phyloP scores from a whole-genome alignment of 2,888 invertebrate genomes.

The Sialis fuliginosa region DNA sequence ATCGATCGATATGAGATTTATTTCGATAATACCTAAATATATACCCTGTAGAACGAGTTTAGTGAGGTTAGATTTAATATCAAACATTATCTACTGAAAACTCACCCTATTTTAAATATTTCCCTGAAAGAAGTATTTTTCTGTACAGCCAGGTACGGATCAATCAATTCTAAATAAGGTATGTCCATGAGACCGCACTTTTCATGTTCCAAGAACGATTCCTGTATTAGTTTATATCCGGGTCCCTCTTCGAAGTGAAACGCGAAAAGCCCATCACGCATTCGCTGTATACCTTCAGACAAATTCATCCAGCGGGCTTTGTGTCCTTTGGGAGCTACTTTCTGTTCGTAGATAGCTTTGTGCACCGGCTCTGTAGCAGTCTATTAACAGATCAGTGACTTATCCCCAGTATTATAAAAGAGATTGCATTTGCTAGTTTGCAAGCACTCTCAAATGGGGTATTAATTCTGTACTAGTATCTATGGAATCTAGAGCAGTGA shows the following conservation, averaged over 20 bases:
- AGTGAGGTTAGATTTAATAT: too few species aligned
- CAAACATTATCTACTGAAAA: not conserved
- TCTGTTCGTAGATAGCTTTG: conserved; percentile 41
- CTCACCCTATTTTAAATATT: conserved; percentile 42
- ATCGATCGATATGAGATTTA: too few species aligned
- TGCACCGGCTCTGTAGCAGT: conserved; percentile 43
- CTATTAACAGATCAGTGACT: conserved; percentile 26
- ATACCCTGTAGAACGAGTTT: too few species aligned
- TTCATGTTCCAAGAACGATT: conserved; percentile 49
- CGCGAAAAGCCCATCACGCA: conserved; percentile 46
- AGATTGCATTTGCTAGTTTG: too few species aligned
- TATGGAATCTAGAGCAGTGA: too few species aligned
- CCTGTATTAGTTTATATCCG: conserved; percentile 49
- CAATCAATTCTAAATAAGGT: conserved; percentile 36
- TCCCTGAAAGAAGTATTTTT: conserved; percentile 43
- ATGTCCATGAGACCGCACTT: conserved; percentile 57
- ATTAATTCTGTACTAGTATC: too few species aligned
- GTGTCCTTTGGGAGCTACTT: conserved; percentile 41
- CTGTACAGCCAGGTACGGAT: conserved; percentile 43
- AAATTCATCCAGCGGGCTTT: conserved; percentile 36
- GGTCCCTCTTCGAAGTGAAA: conserved; percentile 55
- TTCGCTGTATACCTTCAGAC: conserved; percentile 39
- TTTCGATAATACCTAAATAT: too few species aligned
- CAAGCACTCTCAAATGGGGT: too few species aligned
- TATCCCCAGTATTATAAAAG: too few species aligned